Base-by-base conservation (phyloP, 2,888 invertebrate species). In the Pachliopta kotzebuea region DNA sequence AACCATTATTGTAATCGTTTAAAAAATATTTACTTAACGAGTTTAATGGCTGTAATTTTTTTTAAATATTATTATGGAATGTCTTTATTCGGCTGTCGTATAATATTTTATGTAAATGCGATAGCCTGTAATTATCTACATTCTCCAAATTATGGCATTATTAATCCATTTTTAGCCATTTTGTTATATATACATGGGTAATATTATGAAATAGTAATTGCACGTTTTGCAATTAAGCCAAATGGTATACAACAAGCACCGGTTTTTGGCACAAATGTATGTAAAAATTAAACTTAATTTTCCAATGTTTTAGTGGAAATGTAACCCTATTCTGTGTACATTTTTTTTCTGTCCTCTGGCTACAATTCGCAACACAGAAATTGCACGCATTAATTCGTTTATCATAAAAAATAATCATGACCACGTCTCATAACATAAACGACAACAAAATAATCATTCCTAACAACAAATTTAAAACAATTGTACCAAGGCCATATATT, bases 401-500 rank as follows among this genome's bases (percentile, higher is more conserved):
- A 53, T 45, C n/a, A n/a, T 45, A 26, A 45, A 42, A 54, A 14
- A 49, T 24, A 60, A 57, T 52, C 20, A 21, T 23, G 24, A 53
- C 24, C 24, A 61, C 18, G 45, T 52, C 45, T 62, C 45, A 24
- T 50, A 60, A 55, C 55, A 52, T 57, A 62, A 65, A 65, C 62
- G 45, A 58, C 58, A 58, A 65, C 55, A 65, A 62, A 49, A 65
- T 14, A 42, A 45, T 31, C 24, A 55, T 57, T 20, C 31, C n/a
- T 66, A 63, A 59, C 52, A 61, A 68, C 58, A 62, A 60, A 56
- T 59, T 52, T 60, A 56, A 31, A 61, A 60, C 55, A 61, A 58
- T 60, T 24, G 24, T 59, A 65, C 59, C 71, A 73, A 72, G 71
- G 72, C 75, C 74, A 69, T 52, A 67, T 55, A 67, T 72, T 75